These are phyloP conservation scores for Hetaerina titia DNA, from an alignment of 2,888 invertebrate species.

Conservation along the genomic window DNA sequence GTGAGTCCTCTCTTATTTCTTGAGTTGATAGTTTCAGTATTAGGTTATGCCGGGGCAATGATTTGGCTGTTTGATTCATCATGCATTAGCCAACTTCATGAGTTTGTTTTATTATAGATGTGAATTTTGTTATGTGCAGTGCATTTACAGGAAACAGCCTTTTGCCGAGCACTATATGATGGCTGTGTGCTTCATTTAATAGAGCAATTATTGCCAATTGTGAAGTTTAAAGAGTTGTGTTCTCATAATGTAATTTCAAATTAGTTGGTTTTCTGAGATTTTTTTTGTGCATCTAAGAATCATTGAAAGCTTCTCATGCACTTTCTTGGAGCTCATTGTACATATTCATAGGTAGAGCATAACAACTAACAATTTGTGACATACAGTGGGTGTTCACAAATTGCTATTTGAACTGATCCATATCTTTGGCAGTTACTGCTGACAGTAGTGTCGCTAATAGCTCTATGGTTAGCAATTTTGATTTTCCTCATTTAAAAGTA, in stretches of 20 bases:
- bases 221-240: not conserved
- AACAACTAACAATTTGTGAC: not conserved
- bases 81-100: not conserved
- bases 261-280: not conserved
- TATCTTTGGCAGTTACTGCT: not conserved
- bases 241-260: not conserved
- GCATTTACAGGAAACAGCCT: not conserved
- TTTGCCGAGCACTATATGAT: constrained; percentile 8
- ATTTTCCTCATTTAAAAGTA: not conserved
- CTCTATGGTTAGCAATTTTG: not conserved
- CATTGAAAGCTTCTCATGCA: not conserved
- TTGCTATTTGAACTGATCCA: not conserved
- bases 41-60: not conserved
- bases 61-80: not conserved
- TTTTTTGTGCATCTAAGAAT: not conserved
- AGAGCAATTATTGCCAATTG: not conserved
- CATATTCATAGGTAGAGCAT: not conserved
- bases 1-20: not conserved
- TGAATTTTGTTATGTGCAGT: not conserved
- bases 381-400: not conserved
- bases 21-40: not conserved
- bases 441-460: not conserved
- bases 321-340: not conserved
- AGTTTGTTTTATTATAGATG: not conserved
- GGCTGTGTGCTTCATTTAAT: constrained; percentile 43